Percentiles rank a stretch among this genome's conserved stretches.
phyloP scores from a whole-genome alignment of 2,113 vertebrate species.

The Odocoileus virginianus region DNA sequence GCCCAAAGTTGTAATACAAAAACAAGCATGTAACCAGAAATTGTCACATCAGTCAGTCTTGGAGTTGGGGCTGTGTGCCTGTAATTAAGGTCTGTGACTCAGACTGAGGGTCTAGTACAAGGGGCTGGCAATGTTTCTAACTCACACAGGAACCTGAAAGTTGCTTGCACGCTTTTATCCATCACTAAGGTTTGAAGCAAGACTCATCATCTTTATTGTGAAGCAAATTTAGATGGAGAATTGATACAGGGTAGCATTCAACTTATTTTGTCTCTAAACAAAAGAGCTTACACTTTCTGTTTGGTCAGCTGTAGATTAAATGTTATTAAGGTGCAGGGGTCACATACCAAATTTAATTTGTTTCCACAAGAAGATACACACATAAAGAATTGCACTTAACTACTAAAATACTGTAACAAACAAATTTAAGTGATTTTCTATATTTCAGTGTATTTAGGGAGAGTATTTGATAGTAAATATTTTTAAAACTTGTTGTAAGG shows the following conservation, averaged over 20 bases:
- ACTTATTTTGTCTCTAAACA: conserved; percentile 30
- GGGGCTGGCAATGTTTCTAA: neutral
- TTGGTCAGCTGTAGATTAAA: conserved; percentile 39
- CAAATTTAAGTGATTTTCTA: neutral
- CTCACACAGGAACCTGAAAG: neutral
- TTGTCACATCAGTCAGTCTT: neutral
- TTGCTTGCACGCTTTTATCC: neutral
- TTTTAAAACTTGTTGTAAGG: neutral
- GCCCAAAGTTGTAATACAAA: neutral
- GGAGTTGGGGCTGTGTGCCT: neutral
- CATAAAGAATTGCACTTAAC: neutral
- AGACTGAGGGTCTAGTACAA: neutral
- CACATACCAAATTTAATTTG: conserved; percentile 52
- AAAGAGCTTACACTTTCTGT: conserved; percentile 4
- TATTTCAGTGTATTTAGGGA: neutral
- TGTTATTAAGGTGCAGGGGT: conserved; percentile 20
- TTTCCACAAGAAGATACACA: conserved; percentile 3
- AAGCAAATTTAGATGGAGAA: neutral
- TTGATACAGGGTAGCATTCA: neutral
- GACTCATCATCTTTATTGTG: neutral
- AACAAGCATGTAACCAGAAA: neutral
- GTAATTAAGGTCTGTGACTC: neutral
- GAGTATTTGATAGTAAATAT: neutral
- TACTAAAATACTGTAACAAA: neutral
- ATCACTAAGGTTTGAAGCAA: neutral